A percentile compares a stretch with the other conserved stretches of the same genome.
These are phyloP conservation scores for Thereva nobilitata DNA, from an alignment of 2,888 invertebrate genomes.

Conservation along the genomic window DNA sequence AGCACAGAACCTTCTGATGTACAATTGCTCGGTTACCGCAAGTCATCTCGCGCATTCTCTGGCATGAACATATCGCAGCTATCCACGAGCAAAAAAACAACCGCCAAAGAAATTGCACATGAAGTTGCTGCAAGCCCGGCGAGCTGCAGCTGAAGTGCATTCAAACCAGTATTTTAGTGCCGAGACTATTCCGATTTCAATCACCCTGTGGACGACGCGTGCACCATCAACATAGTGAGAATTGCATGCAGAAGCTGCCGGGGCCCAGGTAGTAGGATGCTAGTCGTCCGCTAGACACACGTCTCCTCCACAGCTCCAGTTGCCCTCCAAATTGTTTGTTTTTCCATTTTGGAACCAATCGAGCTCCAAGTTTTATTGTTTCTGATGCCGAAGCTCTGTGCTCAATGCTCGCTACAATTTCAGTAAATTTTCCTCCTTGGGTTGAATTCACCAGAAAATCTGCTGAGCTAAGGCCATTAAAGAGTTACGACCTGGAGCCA, in stretches of 20 bases:
- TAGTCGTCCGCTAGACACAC: slow-evolving; percentile 31
- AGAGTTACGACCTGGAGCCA: slow-evolving; percentile 28
- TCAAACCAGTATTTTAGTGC: slow-evolving; percentile 29
- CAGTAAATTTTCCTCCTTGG: slow-evolving; percentile 14
- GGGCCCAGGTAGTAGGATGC: slow-evolving; percentile 23
- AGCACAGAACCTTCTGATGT: slow-evolving; percentile 19
- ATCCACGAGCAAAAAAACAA: background rate
- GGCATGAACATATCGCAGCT: slow-evolving; percentile 14
- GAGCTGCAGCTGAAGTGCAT: slow-evolving; percentile 12
- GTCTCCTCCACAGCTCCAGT: slow-evolving; percentile 10
- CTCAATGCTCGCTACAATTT: background rate
- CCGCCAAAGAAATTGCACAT: background rate
- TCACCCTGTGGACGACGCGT: slow-evolving; percentile 32
- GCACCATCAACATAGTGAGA: background rate
- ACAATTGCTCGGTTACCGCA: slow-evolving; percentile 7
- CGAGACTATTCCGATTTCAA: slow-evolving; percentile 31
- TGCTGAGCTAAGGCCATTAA: slow-evolving; percentile 30
- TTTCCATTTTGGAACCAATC: slow-evolving; percentile 26
- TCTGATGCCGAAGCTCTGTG: background rate
- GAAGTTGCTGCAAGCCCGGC: slow-evolving; percentile 15
- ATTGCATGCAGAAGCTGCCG: slow-evolving; percentile 13
- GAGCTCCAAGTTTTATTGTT: slow-evolving; percentile 26
- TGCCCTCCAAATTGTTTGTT: slow-evolving; percentile 9
- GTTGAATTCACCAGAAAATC: slow-evolving; percentile 17
- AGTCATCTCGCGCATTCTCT: background rate